Evolutionary conservation across 1,140 invertebrate species (phyloP).

Genomic region (Brachionus sp.): DNA sequence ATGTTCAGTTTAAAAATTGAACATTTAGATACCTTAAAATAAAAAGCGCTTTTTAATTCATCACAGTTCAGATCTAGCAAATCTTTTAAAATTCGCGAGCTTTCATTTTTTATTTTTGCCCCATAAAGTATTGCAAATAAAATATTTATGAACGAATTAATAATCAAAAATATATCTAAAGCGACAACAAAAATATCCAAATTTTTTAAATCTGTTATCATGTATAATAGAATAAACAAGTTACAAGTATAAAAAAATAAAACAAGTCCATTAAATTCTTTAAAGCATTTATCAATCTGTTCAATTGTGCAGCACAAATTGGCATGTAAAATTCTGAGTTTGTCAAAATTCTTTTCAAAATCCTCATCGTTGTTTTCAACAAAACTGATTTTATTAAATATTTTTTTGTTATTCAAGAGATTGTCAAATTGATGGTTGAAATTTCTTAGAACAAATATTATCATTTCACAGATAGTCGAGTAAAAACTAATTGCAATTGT

Average conservation of each 20-base stretch:
- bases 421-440: conserved; percentile 19
- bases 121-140: too few relatives aligned
- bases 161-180: too few relatives aligned
- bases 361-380: not conserved
- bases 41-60: too few relatives aligned
- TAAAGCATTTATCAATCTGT: conserved; percentile 24
- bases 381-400: not conserved
- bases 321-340: not conserved
- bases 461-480: not conserved
- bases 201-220: too few relatives aligned
- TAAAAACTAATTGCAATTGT: not conserved
- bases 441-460: not conserved
- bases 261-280: not conserved
- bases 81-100: too few relatives aligned
- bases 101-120: too few relatives aligned
- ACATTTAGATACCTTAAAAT: too few relatives aligned
- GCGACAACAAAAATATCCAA: too few relatives aligned
- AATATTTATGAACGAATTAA: too few relatives aligned
- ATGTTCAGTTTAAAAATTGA: too few relatives aligned
- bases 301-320: not conserved
- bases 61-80: too few relatives aligned
- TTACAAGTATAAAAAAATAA: not conserved
- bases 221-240: too few relatives aligned
- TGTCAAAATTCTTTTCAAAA: not conserved
- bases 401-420: not conserved